These are phyloP conservation scores for Acleris sparsana DNA, from an alignment of 2,888 invertebrate genomes.

Conservation along the genomic window DNA sequence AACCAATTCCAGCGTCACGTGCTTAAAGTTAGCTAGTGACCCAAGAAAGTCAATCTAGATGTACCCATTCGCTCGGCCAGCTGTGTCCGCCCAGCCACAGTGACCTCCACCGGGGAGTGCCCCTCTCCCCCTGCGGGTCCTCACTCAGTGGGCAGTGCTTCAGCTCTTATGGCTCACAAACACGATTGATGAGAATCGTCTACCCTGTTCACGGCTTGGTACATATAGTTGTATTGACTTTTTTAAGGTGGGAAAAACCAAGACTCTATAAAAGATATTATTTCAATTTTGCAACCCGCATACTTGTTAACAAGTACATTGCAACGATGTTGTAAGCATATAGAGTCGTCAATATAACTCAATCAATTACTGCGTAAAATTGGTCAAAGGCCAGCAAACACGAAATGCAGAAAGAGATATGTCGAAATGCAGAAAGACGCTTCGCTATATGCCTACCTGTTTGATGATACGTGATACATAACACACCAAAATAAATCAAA, in stretches of 20 bases:
- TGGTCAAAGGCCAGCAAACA: neutral
- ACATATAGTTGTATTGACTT: neutral
- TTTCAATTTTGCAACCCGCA: no score
- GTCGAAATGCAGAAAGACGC: no score
- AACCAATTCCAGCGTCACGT: no score
- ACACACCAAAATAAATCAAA: neutral
- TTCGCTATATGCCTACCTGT: no score
- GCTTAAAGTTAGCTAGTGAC: no score
- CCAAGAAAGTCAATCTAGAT: no score
- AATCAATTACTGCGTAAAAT: neutral
- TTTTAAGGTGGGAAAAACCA: no score
- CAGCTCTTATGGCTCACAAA: slow-evolving; percentile 10
- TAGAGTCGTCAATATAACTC: no score
- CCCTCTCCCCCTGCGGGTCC: neutral
- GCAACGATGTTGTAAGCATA: no score
- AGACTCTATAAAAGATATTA: no score
- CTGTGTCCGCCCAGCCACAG: slow-evolving; percentile 33
- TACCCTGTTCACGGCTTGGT: neutral
- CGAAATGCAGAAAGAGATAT: neutral
- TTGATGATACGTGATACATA: neutral
- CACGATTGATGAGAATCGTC: neutral
- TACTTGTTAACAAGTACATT: no score
- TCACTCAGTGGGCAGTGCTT: neutral
- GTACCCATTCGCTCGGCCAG: slow-evolving; percentile 7
- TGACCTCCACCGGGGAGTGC: slow-evolving; percentile 32